These are phyloP conservation scores for Parthenolecanium corni DNA, from an alignment of 2,888 invertebrate genomes.

Conservation along the genomic window DNA sequence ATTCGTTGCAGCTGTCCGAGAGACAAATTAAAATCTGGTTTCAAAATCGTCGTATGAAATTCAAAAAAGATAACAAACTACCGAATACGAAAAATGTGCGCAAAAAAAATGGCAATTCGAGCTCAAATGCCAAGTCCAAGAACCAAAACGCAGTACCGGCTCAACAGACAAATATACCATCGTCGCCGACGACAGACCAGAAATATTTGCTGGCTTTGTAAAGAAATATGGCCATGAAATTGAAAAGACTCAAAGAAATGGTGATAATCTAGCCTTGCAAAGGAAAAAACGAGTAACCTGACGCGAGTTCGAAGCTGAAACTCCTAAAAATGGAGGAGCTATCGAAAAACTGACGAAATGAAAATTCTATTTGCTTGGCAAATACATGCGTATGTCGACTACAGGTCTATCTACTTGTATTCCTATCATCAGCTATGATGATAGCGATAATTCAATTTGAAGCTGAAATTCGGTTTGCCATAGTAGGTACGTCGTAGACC, in stretches of 20 bases:
- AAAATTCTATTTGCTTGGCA: no score
- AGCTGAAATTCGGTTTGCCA: no score
- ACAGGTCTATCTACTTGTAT: no score
- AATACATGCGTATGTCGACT: no score
- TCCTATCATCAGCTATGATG: no score
- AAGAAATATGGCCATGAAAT: background rate
- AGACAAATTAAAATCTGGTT: conserved; percentile 85
- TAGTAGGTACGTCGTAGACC: no score
- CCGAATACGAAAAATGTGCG: conserved; percentile 71
- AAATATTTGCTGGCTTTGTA: conserved; percentile 8
- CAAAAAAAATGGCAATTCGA: conserved; percentile 45
- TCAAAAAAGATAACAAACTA: conserved; percentile 78
- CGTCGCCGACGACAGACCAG: conserved; percentile 7
- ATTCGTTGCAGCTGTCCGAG: conserved; percentile 84
- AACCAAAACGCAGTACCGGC: background rate
- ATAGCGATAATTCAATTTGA: no score
- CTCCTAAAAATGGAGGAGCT: no score
- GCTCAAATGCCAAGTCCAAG: background rate
- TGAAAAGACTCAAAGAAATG: background rate
- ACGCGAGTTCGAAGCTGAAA: no score
- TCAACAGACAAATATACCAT: background rate
- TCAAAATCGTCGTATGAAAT: conserved; percentile 73
- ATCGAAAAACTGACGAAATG: no score
- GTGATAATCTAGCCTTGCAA: no score
- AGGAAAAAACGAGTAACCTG: no score